Evolutionary conservation across 2,888 invertebrate genomes (phyloP).

Genomic region (Sphinx pinastri): DNA sequence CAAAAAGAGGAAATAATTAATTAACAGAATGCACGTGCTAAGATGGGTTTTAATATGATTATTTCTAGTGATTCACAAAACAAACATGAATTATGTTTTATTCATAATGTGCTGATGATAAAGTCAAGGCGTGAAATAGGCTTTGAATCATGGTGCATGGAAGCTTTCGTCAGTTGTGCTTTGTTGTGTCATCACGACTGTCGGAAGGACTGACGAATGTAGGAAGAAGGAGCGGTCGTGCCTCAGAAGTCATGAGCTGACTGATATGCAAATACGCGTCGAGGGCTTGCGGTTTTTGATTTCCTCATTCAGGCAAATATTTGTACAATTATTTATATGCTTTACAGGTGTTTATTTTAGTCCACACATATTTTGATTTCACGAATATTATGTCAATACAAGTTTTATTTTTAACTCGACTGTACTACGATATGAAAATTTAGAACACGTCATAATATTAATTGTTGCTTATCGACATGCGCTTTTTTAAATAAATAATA

Average conservation of each 20-base stretch:
- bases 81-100: conserved; percentile 9
- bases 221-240: conserved; percentile 14
- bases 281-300: conserved; percentile 13
- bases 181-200: conserved; percentile 20
- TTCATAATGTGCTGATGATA: conserved; percentile 6
- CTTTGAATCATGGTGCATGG: conserved; percentile 3
- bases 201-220: no score
- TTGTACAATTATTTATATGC: not conserved
- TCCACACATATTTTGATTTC: no score
- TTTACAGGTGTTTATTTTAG: no score
- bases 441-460: no score
- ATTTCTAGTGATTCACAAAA: not conserved
- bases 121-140: conserved; percentile 17
- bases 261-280: conserved; percentile 15
- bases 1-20: not conserved
- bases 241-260: conserved; percentile 7
- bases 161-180: conserved; percentile 11
- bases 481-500: no score
- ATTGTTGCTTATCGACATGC: no score
- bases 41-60: not conserved
- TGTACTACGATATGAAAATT: no score
- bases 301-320: conserved; percentile 14
- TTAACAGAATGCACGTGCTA: not conserved
- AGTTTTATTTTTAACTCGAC: no score
- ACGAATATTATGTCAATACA: no score